Conservation (phyloP, 2,797 vertebrate species). For the Sphenopsis melanotis region DNA sequence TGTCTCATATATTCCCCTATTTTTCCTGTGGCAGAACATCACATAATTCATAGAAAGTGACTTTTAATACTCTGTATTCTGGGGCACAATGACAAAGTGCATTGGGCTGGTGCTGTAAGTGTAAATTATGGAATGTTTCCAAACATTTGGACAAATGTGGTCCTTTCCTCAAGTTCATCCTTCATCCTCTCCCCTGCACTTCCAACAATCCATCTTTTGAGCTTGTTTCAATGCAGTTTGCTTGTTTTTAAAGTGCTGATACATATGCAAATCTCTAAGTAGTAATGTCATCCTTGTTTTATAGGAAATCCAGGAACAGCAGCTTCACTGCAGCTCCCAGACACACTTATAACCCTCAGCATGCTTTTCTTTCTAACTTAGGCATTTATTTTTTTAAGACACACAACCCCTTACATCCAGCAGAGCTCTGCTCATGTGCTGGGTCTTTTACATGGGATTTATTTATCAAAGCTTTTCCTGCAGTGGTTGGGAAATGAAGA, state of each 20-base stretch:
- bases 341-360: background rate
- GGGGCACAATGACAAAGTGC: background rate
- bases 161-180: background rate
- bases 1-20: accelerated
- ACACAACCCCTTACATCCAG: background rate
- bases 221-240: background rate
- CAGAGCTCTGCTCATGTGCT: background rate
- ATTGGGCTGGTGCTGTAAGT: background rate
- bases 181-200: background rate
- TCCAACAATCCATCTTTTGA: background rate
- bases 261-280: background rate
- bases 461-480: background rate
- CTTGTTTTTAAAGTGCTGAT: background rate
- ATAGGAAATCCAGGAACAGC: background rate
- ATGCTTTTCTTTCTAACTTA: background rate
- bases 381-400: slow-evolving; percentile 15
- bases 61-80: background rate
- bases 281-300: background rate
- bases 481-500: background rate
- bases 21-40: background rate
- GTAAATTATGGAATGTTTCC: background rate
- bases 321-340: background rate
- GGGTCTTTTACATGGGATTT: background rate
- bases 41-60: background rate
- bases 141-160: background rate